Base-by-base conservation (phyloP, 2,113 vertebrate genomes). In the Neopipo cinnamomea region DNA sequence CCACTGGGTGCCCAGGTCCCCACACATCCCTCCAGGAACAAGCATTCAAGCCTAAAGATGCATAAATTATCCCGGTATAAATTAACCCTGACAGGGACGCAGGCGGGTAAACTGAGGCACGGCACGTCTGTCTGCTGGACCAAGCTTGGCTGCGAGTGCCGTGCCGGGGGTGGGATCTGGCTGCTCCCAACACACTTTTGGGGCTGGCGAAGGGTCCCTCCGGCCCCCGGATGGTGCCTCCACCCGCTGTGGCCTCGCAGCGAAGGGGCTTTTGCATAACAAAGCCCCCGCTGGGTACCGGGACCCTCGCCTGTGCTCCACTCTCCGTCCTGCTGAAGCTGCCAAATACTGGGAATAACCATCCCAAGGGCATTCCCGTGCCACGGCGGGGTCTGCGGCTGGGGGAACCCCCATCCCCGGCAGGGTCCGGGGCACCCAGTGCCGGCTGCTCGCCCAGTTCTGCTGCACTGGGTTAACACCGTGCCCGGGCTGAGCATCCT, bases 71-170 rank as follows among this genome's bases (percentile, higher is more conserved):
- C 55, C 61, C 0, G 7, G 5, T 8, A 5, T 28, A 8, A 52
- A 52, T 52, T 52, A 52, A 52, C 10, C 30, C 8, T 23, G 55
- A 2, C 2, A 2, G 0, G 1, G 62, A 14, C 13, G 58, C 42
- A 8, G 66, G 30, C 47, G 53, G 89, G 91, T 67, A 95, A 96
- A 96, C 89, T 92, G 91, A 96, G 91, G 93, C 91, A 90, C 42
- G 1, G 66, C 42, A 5, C 0, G 5, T 33, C 15, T 47, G 15
- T 52, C 42, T 3, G 6, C 2, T 2, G 23, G 42, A 58, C 24
- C 7, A 2, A 28, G 31, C 27, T 14, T 0, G 1, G 65, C 22
- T 30, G 65, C 0, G 22, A 7, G 6, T 2, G 30, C 46, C 0
- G 16, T 2, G 37, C 16, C 2, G 4, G 42, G 22, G 33, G 30